Evolutionary conservation across 2,888 invertebrate genomes (phyloP).

Genomic region (Morpho helenor): DNA sequence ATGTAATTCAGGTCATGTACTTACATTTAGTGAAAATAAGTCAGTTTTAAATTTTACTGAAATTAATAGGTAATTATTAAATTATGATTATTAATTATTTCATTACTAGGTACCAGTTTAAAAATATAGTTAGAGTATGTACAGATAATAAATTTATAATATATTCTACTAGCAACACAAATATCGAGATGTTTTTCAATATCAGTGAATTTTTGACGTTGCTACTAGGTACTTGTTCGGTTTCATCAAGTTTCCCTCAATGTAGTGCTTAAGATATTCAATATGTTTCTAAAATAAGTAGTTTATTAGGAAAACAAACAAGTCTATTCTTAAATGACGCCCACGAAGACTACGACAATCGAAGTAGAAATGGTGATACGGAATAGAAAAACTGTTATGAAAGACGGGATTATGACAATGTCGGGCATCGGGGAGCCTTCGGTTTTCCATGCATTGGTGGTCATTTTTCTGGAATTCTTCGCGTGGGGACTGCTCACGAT

Average conservation of each 20-base stretch:
- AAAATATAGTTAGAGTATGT: too few species aligned
- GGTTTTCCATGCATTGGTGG: conserved; percentile 98
- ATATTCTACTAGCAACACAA: conserved; percentile 42
- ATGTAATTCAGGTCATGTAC: too few species aligned
- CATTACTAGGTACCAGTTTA: too few species aligned
- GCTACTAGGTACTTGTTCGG: conserved; percentile 54
- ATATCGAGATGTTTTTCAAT: conserved; percentile 71
- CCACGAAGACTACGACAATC: conserved; percentile 89
- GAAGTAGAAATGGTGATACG: conserved; percentile 93
- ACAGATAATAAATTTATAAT: conserved; percentile 1
- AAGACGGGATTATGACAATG: conserved; percentile 94
- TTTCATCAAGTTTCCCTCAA: conserved; percentile 48
- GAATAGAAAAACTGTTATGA: conserved; percentile 91
- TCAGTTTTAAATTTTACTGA: too few species aligned
- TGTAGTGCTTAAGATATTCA: conserved; percentile 67
- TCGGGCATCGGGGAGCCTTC: conserved; percentile 95
- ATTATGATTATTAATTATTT: too few species aligned
- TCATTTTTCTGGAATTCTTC: conserved; percentile 99
- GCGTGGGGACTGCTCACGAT: conserved; percentile 99
- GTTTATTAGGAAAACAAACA: conserved; percentile 56
- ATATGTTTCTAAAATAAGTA: conserved; percentile 68
- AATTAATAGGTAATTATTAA: too few species aligned
- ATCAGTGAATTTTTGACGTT: conserved; percentile 74
- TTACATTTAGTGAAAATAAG: too few species aligned
- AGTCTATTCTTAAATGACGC: conserved; percentile 80